Evolutionary conservation across 1,140 invertebrate genomes (phyloP).

Genomic region (Trichomalopsis sarcophagae): DNA sequence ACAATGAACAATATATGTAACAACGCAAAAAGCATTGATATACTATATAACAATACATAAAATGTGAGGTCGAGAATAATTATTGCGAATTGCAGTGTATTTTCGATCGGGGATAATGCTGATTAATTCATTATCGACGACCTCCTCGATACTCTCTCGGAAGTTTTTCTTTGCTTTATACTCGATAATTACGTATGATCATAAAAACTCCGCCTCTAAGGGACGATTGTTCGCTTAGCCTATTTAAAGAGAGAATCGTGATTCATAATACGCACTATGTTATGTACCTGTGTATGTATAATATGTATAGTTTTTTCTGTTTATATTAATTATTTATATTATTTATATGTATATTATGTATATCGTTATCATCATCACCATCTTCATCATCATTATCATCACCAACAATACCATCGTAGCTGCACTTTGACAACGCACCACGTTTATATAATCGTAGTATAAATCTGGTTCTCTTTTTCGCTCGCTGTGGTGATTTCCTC

Average conservation of each 20-base stretch:
- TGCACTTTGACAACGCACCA: constrained; percentile 51
- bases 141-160: neutral
- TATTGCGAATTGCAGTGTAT: constrained; percentile 29
- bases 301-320: constrained; percentile 40
- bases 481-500: neutral
- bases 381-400: constrained; percentile 4
- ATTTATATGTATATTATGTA: constrained; percentile 25
- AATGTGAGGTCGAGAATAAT: neutral
- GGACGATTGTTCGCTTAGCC: constrained; percentile 24
- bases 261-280: constrained; percentile 36
- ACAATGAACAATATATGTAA: constrained; percentile 11
- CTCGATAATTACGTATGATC: constrained; percentile 43
- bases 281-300: constrained; percentile 38
- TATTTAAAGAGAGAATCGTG: constrained; percentile 38
- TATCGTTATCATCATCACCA: constrained; percentile 24
- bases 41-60: constrained; percentile 6
- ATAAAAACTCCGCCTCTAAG: constrained; percentile 31
- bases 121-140: constrained; percentile 22
- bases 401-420: neutral
- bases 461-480: constrained; percentile 57
- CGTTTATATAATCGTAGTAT: constrained; percentile 64
- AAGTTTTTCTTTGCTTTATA: constrained; percentile 20
- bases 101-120: neutral
- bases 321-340: constrained; percentile 37
- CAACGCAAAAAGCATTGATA: constrained; percentile 21